phyloP scores from a whole-genome alignment of 2,797 vertebrate species.

The Adelosebastes latens region DNA sequence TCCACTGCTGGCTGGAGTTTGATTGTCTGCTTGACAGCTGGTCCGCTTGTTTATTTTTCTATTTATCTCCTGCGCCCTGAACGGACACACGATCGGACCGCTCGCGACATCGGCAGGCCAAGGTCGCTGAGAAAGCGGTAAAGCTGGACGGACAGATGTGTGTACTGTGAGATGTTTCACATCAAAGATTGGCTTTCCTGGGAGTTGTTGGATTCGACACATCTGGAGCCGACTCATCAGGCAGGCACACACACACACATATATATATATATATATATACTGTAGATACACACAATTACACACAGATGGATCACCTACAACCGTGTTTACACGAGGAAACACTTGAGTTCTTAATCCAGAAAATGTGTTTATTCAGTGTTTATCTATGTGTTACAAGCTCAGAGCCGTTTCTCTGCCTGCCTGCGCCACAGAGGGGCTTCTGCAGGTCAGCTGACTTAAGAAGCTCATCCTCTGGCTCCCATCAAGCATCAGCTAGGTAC shows the following conservation, averaged over 20 bases:
- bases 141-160: slow-evolving; percentile 50
- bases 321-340: slow-evolving; percentile 26
- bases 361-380: slow-evolving; percentile 23
- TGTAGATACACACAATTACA: slow-evolving; percentile 14
- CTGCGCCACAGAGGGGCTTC: neutral
- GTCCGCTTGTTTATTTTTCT: slow-evolving; percentile 71
- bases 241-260: neutral
- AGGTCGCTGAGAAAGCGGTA: slow-evolving; percentile 9
- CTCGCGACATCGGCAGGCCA: slow-evolving; percentile 35
- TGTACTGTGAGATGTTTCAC: slow-evolving; percentile 25
- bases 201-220: slow-evolving; percentile 52
- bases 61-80: slow-evolving; percentile 52
- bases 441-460: slow-evolving; percentile 17
- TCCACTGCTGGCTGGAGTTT: slow-evolving; percentile 58
- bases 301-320: slow-evolving; percentile 29
- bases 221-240: slow-evolving; percentile 57
- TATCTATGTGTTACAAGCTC: neutral
- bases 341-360: slow-evolving; percentile 36
- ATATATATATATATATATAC: slow-evolving; percentile 2
- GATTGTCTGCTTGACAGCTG: slow-evolving; percentile 75
- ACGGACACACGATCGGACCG: slow-evolving; percentile 17
- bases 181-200: slow-evolving; percentile 37
- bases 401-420: neutral
- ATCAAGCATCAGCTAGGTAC: neutral
- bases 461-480: slow-evolving; percentile 1